Percentiles rank a stretch among this genome's conserved stretches.
Conservation (phyloP, 2,113 vertebrate species). For the Cinclus cinclus region DNA sequence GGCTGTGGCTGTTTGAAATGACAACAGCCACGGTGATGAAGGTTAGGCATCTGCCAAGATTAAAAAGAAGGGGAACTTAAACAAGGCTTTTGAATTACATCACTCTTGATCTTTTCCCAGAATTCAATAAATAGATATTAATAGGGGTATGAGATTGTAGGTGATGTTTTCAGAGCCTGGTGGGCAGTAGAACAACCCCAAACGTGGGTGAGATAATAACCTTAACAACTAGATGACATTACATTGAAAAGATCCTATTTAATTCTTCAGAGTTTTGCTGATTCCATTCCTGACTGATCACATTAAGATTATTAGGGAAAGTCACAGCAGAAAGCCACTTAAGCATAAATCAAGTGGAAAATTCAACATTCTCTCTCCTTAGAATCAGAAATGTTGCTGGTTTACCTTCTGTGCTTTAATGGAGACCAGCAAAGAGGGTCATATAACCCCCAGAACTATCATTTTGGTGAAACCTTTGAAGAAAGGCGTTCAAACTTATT, state of each 20-base stretch:
- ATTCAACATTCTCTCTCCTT: background rate
- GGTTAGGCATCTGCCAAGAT: background rate
- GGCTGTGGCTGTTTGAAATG: background rate
- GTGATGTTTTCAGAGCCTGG: background rate
- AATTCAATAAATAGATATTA: background rate
- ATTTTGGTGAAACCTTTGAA: background rate
- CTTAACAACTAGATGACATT: background rate
- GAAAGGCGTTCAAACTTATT: background rate
- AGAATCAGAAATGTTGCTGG: background rate
- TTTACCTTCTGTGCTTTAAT: background rate
- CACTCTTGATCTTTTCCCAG: background rate
- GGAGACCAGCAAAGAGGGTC: background rate
- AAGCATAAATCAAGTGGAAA: background rate
- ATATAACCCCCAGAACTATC: background rate
- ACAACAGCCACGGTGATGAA: background rate
- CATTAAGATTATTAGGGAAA: background rate
- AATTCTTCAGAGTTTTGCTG: background rate
- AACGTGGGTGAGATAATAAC: background rate
- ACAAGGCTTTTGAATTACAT: background rate
- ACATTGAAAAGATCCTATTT: background rate
- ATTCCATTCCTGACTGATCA: background rate
- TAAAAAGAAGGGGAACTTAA: background rate
- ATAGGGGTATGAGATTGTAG: background rate
- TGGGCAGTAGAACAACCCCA: background rate
- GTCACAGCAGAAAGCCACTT: background rate